Conservation (phyloP, 2,113 vertebrate genomes). For the Oenanthe oenanthe region DNA sequence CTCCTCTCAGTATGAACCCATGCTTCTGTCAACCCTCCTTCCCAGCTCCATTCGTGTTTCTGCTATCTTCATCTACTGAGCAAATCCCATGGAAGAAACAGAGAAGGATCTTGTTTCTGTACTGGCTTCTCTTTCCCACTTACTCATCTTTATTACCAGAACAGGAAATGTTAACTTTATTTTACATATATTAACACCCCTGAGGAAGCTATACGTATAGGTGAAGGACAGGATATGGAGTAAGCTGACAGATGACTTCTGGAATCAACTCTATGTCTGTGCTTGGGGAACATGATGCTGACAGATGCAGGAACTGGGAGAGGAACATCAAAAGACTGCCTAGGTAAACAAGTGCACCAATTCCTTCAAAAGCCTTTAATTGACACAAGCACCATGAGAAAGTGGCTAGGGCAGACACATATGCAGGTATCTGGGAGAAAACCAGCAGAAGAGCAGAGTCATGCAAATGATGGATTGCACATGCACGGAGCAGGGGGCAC, state of each 20-base stretch:
- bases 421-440: neutral
- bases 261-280: neutral
- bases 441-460: neutral
- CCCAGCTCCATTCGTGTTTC: neutral
- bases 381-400: neutral
- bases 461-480: neutral
- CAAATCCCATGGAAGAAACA: neutral
- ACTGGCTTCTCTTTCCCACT: neutral
- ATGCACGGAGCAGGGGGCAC: neutral
- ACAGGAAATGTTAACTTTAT: slow-evolving; percentile 48
- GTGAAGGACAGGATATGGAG: neutral
- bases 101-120: neutral
- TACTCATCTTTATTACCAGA: slow-evolving; percentile 5
- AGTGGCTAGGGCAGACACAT: neutral
- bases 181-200: slow-evolving; percentile 20
- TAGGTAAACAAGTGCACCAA: neutral
- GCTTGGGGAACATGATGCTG: neutral
- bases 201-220: neutral
- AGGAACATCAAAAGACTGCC: slow-evolving; percentile 40
- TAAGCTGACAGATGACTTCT: slow-evolving; percentile 8
- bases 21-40: neutral
- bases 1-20: neutral
- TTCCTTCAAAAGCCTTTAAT: slow-evolving; percentile 20
- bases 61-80: neutral
- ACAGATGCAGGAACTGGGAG: neutral